Conservation (phyloP, 2,113 vertebrate species). For the Lota lota region DNA sequence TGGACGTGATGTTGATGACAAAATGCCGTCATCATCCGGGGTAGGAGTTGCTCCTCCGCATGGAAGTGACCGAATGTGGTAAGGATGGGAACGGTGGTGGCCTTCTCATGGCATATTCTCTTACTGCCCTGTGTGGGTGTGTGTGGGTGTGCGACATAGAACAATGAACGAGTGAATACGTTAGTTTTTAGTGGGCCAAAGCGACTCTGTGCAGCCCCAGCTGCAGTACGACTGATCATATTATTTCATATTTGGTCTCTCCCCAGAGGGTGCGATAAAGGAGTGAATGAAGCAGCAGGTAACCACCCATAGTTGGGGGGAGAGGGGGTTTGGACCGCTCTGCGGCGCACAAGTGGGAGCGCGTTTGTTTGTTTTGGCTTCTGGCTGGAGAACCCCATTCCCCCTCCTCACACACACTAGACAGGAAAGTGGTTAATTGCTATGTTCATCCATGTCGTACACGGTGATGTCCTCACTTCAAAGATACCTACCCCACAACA, state of each 20-base stretch:
- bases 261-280: background rate
- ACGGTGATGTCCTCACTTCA: constrained; percentile 59
- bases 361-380: constrained; percentile 16
- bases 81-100: constrained; percentile 11
- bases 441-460: constrained; percentile 41
- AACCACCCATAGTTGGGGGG: background rate
- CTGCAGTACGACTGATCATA: too few species aligned
- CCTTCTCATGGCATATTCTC: constrained; percentile 43
- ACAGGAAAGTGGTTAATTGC: constrained; percentile 65
- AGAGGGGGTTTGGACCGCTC: constrained; percentile 8
- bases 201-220: too few species aligned
- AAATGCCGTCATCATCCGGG: constrained; percentile 21
- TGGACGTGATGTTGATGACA: constrained; percentile 30
- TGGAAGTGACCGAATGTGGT: constrained; percentile 11
- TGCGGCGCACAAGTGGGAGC: constrained; percentile 8
- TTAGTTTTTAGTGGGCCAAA: too few species aligned
- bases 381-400: constrained; percentile 29
- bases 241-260: background rate
- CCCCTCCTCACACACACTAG: constrained; percentile 9
- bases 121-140: constrained; percentile 9
- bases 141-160: too few species aligned
- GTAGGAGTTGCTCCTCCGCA: too few species aligned
- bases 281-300: background rate
- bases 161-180: too few species aligned
- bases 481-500: constrained; percentile 35